phyloP scores from a whole-genome alignment of 2,113 vertebrate species.

The Microcebus ravelobensis region DNA sequence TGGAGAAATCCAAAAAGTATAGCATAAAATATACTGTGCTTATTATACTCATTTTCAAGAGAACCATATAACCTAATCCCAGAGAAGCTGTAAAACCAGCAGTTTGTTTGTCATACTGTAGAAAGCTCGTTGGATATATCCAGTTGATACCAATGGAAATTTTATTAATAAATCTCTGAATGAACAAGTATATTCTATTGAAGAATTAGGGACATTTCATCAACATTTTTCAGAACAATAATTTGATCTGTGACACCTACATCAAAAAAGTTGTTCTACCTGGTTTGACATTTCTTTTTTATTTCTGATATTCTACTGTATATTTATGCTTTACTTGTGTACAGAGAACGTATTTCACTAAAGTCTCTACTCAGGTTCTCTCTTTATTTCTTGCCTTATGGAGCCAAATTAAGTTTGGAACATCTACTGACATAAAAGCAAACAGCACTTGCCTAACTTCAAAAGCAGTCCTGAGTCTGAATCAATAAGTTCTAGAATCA shows the following conservation, averaged over 20 bases:
- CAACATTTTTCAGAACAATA: slow-evolving; percentile 47
- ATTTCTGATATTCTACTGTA: not conserved
- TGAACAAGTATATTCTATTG: not conserved
- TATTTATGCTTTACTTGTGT: slow-evolving; percentile 35
- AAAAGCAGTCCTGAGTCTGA: not conserved
- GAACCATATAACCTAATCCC: not conserved
- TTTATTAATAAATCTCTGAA: not conserved
- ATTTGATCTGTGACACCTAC: slow-evolving; percentile 37
- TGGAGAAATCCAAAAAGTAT: not conserved
- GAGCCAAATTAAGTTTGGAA: not conserved
- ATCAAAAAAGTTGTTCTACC: slow-evolving; percentile 41
- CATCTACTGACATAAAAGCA: not conserved
- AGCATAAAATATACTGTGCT: not conserved
- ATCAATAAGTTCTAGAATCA: not conserved
- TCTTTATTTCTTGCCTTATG: not conserved
- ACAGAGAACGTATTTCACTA: slow-evolving; percentile 45
- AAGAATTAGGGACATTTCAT: slow-evolving; percentile 40
- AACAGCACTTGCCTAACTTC: not conserved
- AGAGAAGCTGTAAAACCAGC: not conserved
- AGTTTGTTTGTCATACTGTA: slow-evolving; percentile 26
- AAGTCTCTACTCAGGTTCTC: not conserved
- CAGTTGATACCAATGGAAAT: not conserved
- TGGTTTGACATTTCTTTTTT: slow-evolving; percentile 44
- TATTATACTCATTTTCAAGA: not conserved
- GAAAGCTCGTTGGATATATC: not conserved